Percentiles rank a stretch among this genome's conserved stretches.
phyloP scores from a whole-genome alignment of 2,888 invertebrate species.

The Cyrtodaria siliqua region DNA sequence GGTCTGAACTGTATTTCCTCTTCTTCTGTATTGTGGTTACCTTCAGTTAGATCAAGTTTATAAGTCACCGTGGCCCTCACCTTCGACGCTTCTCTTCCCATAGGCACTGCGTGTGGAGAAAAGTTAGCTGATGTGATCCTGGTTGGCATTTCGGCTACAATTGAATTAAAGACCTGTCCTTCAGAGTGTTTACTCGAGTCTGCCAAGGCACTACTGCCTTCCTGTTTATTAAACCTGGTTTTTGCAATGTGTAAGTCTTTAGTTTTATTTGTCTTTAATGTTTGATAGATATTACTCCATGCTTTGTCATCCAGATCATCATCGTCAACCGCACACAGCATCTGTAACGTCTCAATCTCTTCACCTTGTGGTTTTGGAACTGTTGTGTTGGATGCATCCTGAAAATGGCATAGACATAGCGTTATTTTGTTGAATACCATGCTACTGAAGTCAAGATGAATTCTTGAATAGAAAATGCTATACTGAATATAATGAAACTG shows the following conservation, averaged over 20 bases:
- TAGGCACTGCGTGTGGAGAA: conserved; percentile 26
- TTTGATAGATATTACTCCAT: conserved; percentile 34
- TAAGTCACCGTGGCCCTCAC: background rate
- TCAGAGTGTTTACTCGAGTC: background rate
- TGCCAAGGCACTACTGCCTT: background rate
- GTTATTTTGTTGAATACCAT: too few species aligned
- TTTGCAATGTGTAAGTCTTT: conserved; percentile 38
- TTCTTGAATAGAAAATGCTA: too few species aligned
- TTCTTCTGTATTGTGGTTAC: background rate
- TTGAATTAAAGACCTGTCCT: conserved; percentile 36
- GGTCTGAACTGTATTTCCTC: too few species aligned
- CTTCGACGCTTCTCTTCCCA: background rate
- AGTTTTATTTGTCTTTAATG: conserved; percentile 29
- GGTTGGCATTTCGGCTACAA: conserved; percentile 29
- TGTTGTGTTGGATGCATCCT: too few species aligned
- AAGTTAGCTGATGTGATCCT: conserved; percentile 38
- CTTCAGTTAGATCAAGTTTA: background rate
- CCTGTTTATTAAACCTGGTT: conserved; percentile 13
- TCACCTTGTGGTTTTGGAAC: background rate
- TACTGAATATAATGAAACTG: too few species aligned
- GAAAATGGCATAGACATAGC: too few species aligned
- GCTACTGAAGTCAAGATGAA: too few species aligned
- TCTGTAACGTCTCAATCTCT: conserved; percentile 10
- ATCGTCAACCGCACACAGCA: conserved; percentile 34
- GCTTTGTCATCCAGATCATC: conserved; percentile 32